Percentiles rank a stretch among this genome's conserved stretches.
phyloP scores from a whole-genome alignment of 2,113 vertebrate species.

The Hepsetus odoe region DNA sequence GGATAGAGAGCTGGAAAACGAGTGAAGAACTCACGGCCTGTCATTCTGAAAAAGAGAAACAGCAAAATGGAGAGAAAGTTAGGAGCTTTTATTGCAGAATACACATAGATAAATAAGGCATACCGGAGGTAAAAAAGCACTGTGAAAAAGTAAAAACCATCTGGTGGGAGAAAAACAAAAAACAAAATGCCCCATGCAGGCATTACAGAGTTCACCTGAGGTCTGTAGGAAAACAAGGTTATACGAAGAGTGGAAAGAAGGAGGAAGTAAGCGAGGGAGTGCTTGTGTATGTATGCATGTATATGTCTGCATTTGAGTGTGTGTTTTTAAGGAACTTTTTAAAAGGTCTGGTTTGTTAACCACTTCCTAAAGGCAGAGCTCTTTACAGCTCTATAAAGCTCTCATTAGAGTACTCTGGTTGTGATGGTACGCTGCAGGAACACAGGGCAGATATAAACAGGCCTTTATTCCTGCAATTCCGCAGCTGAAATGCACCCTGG shows the following conservation, averaged over 20 bases:
- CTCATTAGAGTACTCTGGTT: constrained; percentile 53
- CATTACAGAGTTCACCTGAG: not conserved
- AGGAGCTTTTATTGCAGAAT: not conserved
- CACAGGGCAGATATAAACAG: constrained; percentile 40
- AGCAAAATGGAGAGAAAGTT: not conserved
- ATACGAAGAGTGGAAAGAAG: not conserved
- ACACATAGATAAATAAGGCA: constrained; percentile 2
- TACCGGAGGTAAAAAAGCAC: too few species aligned
- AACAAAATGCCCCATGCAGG: not conserved
- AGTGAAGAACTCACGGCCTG: constrained; percentile 93
- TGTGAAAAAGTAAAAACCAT: not conserved
- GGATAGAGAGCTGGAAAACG: constrained; percentile 92
- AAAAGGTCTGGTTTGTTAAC: constrained; percentile 60
- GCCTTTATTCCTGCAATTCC: constrained; percentile 58
- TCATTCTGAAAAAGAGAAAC: constrained; percentile 82
- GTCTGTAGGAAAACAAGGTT: not conserved
- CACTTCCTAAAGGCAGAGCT: constrained; percentile 62
- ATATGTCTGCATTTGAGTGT: not conserved
- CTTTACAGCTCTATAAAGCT: constrained; percentile 59
- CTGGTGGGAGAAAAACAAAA: not conserved
- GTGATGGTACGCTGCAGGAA: constrained; percentile 52
- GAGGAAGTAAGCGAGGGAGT: not conserved
- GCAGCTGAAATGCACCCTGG: constrained; percentile 32
- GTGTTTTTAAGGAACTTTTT: constrained; percentile 19
- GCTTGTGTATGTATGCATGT: not conserved